These are phyloP conservation scores for Ostrea denselamellosa DNA, from an alignment of 1,140 invertebrate genomes.

Conservation along the genomic window DNA sequence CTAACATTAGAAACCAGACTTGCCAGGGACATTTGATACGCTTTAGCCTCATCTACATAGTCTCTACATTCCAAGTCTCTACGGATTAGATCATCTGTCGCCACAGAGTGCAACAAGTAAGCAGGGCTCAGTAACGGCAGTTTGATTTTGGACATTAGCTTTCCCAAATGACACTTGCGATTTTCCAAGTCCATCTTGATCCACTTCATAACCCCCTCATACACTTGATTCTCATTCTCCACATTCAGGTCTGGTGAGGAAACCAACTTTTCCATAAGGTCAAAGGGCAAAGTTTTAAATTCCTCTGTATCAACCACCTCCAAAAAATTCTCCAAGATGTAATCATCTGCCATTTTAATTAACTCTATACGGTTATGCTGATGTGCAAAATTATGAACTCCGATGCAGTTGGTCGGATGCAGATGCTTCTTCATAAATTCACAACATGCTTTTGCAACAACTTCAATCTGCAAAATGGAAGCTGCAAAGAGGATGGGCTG, in stretches of 20 bases:
- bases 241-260: slow-evolving; percentile 73
- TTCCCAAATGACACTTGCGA: slow-evolving; percentile 66
- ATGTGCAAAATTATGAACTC: slow-evolving; percentile 76
- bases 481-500: slow-evolving; percentile 76
- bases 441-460: slow-evolving; percentile 75
- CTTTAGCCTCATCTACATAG: slow-evolving; percentile 76
- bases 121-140: slow-evolving; percentile 73
- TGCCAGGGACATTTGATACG: slow-evolving; percentile 77
- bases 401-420: slow-evolving; percentile 77
- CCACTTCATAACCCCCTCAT: slow-evolving; percentile 77
- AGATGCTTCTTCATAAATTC: slow-evolving; percentile 78
- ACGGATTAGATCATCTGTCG: slow-evolving; percentile 73
- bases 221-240: slow-evolving; percentile 74
- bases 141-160: slow-evolving; percentile 74
- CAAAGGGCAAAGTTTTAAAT: slow-evolving; percentile 69
- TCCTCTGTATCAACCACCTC: slow-evolving; percentile 74
- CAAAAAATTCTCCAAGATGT: slow-evolving; percentile 75
- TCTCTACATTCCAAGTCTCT: slow-evolving; percentile 76
- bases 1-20: slow-evolving; percentile 69
- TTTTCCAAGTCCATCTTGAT: slow-evolving; percentile 67
- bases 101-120: slow-evolving; percentile 75
- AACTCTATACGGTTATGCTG: slow-evolving; percentile 75
- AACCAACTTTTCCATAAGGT: slow-evolving; percentile 67
- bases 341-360: slow-evolving; percentile 74
- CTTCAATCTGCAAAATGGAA: slow-evolving; percentile 77